phyloP scores from a whole-genome alignment of 2,888 invertebrate species.

The Hemaris fuciformis region DNA sequence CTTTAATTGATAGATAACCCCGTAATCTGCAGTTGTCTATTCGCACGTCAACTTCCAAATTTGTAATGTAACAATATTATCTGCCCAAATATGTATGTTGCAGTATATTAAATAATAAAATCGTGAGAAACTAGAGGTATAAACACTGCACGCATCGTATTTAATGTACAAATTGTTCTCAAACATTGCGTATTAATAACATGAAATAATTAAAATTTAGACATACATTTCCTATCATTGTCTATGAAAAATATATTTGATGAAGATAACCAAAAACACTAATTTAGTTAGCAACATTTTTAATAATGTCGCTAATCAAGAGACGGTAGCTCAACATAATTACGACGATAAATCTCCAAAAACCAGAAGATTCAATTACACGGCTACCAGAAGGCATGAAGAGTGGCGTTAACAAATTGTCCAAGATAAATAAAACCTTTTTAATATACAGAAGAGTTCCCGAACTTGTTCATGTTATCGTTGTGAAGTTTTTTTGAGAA shows the following conservation, averaged over 20 bases:
- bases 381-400: constrained; percentile 72
- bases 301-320: constrained; percentile 55
- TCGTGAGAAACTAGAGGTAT: neutral
- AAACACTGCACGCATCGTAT: too few species aligned
- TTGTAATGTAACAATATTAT: neutral
- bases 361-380: constrained; percentile 80
- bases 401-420: constrained; percentile 80
- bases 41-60: constrained; percentile 3
- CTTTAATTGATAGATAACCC: constrained; percentile 9
- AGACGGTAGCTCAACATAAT: constrained; percentile 72
- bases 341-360: constrained; percentile 66
- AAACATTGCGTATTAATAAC: neutral
- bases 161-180: neutral
- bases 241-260: neutral
- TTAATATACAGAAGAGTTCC: constrained; percentile 64
- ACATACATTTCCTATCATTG: neutral
- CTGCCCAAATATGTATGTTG: neutral
- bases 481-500: constrained; percentile 56
- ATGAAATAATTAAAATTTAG: neutral
- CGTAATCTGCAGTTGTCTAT: neutral
- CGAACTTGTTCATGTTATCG: constrained; percentile 61
- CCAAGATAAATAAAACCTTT: constrained; percentile 77
- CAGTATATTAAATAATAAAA: neutral
- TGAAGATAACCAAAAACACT: neutral
- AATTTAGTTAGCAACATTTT: constrained; percentile 3